Percentiles rank a stretch among this genome's conserved stretches.
phyloP scores from a whole-genome alignment of 2,797 vertebrate genomes.

The Ctenochaetus hawaiiensis region DNA sequence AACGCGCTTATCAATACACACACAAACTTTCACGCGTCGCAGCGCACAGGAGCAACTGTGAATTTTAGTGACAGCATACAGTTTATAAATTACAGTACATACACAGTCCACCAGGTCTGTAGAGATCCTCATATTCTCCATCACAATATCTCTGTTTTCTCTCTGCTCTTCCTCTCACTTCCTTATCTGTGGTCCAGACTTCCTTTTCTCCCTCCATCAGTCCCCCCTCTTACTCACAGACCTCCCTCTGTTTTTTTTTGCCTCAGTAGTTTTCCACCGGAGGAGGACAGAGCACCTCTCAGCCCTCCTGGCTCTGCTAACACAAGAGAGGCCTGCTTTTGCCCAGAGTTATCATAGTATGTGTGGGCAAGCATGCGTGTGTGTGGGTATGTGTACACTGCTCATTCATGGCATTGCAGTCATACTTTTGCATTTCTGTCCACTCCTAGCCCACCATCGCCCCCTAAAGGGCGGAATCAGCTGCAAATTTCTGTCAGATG shows the following conservation, averaged over 20 bases:
- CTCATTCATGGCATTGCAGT: conserved; percentile 77
- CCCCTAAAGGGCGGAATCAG: conserved; percentile 69
- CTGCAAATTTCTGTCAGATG: conserved; percentile 1
- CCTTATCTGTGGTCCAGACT: conserved; percentile 86
- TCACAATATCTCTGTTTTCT: conserved; percentile 64
- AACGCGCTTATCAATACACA: conserved; percentile 22
- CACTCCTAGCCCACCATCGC: conserved; percentile 64
- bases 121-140: neutral
- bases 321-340: conserved; percentile 50
- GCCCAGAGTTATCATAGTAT: conserved; percentile 54
- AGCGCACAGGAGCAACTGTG: neutral
- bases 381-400: conserved; percentile 45
- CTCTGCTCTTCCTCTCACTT: conserved; percentile 75
- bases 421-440: conserved; percentile 49
- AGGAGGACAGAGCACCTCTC: conserved; percentile 54
- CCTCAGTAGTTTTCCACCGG: conserved; percentile 73
- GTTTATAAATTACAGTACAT: conserved; percentile 13
- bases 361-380: conserved; percentile 49
- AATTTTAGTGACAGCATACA: neutral
- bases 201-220: conserved; percentile 72
- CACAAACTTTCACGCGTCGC: conserved; percentile 6
- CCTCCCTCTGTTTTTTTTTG: conserved; percentile 70
- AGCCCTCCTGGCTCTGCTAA: conserved; percentile 30
- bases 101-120: neutral
- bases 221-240: conserved; percentile 73